Evolutionary conservation across 2,888 invertebrate genomes (phyloP), one percentile per base, ranked within the genome.

Genomic region (Sclerodermus sp.): DNA sequence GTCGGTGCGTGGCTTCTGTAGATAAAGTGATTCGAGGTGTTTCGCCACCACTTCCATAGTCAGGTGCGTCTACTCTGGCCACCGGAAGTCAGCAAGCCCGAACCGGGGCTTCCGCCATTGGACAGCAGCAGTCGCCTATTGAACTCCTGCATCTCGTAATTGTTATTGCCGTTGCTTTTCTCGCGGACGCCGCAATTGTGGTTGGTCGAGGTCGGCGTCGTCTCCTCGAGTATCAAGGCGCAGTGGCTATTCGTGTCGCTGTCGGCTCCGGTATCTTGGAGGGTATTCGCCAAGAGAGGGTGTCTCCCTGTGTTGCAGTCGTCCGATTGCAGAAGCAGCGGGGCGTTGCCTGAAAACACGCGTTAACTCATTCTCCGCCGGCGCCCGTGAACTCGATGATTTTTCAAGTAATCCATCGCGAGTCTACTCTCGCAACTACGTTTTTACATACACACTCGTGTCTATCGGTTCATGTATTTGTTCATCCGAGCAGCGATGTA

Each of bases 141-240:
- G 69, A 89, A 83, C 78, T 90, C 90, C 43, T 88, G 84, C 84
- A 89, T 84, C 77, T 90, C 90, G 78, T 89, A 89, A 73, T 88
- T 89, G 78, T 89, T 89, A 79, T 89, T 89, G 45, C 88, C 87
- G 78, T 88, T 88, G 53, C 85, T 85, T 75, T 86, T 87, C 56
- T 85, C 85, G 31, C 78, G 76, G 16, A 66, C 66, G 41, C 67
- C 68, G 47, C 76, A 64, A 62, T 70, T 62, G 69, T 72, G 60
- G 60, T 72, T 66, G 45, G 67, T 67, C 48, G 72, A 67, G 2
- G 73, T 73, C 2, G 76, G 75, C 39, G 76, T 76, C 31, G 81
- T 80, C 42, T 83, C 81, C 53, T 79, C 79, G 42, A 80, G 72
- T 42, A 82, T 79, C 39, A 83, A 73, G n/a, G 83, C 83, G 68